Percentiles rank a stretch among this genome's conserved stretches.
These are phyloP conservation scores for Potamilus streckersoni DNA, from an alignment of 1,140 invertebrate species.

Conservation along the genomic window DNA sequence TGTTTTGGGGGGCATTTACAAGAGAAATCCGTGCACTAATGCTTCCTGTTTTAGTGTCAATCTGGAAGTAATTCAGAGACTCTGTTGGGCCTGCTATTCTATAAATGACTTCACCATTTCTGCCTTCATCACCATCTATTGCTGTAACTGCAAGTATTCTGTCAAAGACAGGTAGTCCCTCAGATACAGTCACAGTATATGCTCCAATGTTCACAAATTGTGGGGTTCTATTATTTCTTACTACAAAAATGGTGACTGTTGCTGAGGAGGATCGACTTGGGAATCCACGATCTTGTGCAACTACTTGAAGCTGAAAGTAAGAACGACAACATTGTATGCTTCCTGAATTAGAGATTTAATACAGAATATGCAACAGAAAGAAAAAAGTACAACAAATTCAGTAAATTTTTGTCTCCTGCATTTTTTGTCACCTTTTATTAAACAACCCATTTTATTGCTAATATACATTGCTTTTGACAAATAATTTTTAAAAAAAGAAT, in stretches of 20 bases:
- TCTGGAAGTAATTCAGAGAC: constrained; percentile 31
- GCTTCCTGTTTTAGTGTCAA: constrained; percentile 30
- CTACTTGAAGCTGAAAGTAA: constrained; percentile 30
- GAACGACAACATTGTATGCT: constrained; percentile 1
- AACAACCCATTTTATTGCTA: too few species aligned
- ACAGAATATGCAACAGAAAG: too few species aligned
- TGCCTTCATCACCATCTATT: constrained; percentile 31
- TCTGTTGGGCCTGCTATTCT: constrained; percentile 15
- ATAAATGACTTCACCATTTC: constrained; percentile 38
- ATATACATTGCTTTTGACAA: too few species aligned
- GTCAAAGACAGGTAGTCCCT: constrained; percentile 25
- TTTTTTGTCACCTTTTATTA: too few species aligned
- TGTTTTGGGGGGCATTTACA: constrained; percentile 16
- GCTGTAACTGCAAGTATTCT: constrained; percentile 33
- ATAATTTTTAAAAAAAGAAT: too few species aligned
- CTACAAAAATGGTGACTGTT: constrained; percentile 26
- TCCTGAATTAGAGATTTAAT: too few species aligned
- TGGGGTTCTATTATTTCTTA: constrained; percentile 42
- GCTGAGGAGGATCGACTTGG: constrained; percentile 16
- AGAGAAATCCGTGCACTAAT: constrained; percentile 36
- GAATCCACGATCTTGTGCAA: constrained; percentile 33
- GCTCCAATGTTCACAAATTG: constrained; percentile 19
- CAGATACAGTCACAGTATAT: constrained; percentile 31
- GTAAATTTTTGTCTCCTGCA: too few species aligned
- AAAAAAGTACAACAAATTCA: too few species aligned